A percentile compares a stretch with the other conserved stretches of the same genome.
These are phyloP conservation scores for Drosophila willistoni DNA, from an alignment of 1,140 invertebrate species.

Conservation along the genomic window DNA sequence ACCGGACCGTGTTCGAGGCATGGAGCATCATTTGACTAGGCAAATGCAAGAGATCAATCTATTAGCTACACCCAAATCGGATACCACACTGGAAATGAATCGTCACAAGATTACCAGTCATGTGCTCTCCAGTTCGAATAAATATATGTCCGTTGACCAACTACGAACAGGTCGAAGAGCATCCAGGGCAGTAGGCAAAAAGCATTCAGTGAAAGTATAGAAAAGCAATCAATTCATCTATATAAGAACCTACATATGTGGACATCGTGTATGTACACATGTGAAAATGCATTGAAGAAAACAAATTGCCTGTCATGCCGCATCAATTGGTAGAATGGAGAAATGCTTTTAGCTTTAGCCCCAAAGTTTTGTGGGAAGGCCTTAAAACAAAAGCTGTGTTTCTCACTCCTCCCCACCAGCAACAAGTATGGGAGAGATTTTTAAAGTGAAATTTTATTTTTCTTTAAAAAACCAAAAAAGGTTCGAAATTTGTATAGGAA, in stretches of 20 bases:
- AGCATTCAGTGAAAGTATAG: constrained; percentile 64
- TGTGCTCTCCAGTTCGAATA: background rate
- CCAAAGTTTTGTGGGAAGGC: constrained; percentile 27
- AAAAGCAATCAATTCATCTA: constrained; percentile 11
- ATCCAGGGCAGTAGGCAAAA: constrained; percentile 13
- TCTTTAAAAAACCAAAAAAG: background rate
- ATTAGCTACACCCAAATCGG: constrained; percentile 27
- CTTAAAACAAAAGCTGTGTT: constrained; percentile 76
- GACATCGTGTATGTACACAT: background rate
- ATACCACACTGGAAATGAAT: constrained; percentile 39
- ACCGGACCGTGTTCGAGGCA: background rate
- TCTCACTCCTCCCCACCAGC: background rate
- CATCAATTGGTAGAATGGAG: constrained; percentile 28
- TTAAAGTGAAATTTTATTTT: constrained; percentile 8
- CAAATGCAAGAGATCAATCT: constrained; percentile 34
- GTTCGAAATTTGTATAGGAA: background rate
- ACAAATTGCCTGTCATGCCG: constrained; percentile 54
- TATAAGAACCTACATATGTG: constrained; percentile 28
- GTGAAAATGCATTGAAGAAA: constrained; percentile 14
- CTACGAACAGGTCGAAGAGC: constrained; percentile 1
- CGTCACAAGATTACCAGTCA: constrained; percentile 12
- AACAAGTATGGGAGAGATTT: background rate
- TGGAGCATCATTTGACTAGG: background rate
- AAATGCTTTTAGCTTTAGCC: constrained; percentile 72
- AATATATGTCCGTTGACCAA: constrained; percentile 1